Base-by-base conservation (phyloP, 2,888 invertebrate species). In the Cryptops parisi region DNA sequence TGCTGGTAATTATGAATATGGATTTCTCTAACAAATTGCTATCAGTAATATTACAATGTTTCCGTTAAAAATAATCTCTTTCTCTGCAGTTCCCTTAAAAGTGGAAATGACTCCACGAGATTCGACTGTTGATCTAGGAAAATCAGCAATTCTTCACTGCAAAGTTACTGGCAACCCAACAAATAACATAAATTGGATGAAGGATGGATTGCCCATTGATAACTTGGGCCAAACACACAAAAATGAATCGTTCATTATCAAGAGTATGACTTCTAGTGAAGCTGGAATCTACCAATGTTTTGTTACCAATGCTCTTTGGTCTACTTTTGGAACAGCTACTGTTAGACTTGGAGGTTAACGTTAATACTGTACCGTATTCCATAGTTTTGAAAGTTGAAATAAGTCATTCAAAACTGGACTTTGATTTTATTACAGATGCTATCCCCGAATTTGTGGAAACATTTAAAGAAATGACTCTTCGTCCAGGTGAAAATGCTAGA, bases 281-380 rank as follows among this genome's bases (percentile, higher is more conserved):
- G 38, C 25, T 23, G 48, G 48, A 27, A 19, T 48, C 21, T 48
- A 48, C 38, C 48, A 48, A 19, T 48, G 48, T 19, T 33, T 25
- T 21, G 48, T 27, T 12, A 38, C 17, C 17, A 48, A 48, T n/a
- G 48, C 27, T 21, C 23, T 48, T 38, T 19, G 38, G 19, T 23
- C 38, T 15, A 9, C 33, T 9, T 27, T 23, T 33, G 38, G 21
- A 2, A 19, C 2, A 6, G 21, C 38, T n/a, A n/a, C 19, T 19
- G n/a, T 48, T 21, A 19, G 25, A 6, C 19, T 48, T 6, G 48
- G 48, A 9, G 48, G 48, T 48, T 33, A 25, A 6, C 9, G 17
- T 6, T 47, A 23, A 17, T n/a, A 25, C 12, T 3, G 2, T 12
- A n/a, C n/a, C n/a, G n/a, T n/a, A n/a, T n/a, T n/a, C n/a, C n/a